Evolutionary conservation across 2,888 invertebrate genomes (phyloP), one percentile per base, ranked within the genome.

Genomic region (Argyresthia albistria): DNA sequence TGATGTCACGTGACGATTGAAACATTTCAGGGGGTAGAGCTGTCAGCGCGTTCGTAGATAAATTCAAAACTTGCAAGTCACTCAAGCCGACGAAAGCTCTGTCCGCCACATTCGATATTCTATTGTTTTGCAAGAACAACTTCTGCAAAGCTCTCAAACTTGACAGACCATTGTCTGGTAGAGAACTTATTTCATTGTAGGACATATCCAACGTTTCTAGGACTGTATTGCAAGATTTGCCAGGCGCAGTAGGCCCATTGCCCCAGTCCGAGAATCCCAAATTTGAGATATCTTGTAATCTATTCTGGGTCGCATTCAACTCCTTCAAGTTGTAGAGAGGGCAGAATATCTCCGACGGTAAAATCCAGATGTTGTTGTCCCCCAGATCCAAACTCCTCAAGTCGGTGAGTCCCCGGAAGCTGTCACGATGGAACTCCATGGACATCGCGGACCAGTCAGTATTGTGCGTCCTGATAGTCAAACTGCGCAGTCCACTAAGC

Each of bases 361-460:
- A 76, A 51, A 90, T 91, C 93, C 93, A 93, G 60, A 94, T 91
- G 69, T 93, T 93, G 72, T 94, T 94, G 65, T 92, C 92, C 39
- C 91, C 92, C 54, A 95, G 84, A 77, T 94, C 92, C 60, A 94
- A 86, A 60, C 81, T 88, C 61, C 91, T 88, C 45, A 94, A 80
- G 66, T 91, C 91, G 16, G 90, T 89, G 52, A 94, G 83, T 9
- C 93, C 91, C 57, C 92, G 86, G 56, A 95, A 91, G 55, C 93
- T 92, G 65, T 93, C 93, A 45, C 91, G 87, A 64, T 92, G 91
- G 57, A 94, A 88, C 63, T 94, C 93, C 80, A 94, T 88, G 25
- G 92, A 92, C 91, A 93, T 92, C 15, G 93, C 91, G 11, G 93
- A 92, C 93, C 94, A 94, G 67, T 94, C 93, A 35, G 92, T 92